Conservation (phyloP, 2,888 invertebrate species). For the Rhingia rostrata region DNA sequence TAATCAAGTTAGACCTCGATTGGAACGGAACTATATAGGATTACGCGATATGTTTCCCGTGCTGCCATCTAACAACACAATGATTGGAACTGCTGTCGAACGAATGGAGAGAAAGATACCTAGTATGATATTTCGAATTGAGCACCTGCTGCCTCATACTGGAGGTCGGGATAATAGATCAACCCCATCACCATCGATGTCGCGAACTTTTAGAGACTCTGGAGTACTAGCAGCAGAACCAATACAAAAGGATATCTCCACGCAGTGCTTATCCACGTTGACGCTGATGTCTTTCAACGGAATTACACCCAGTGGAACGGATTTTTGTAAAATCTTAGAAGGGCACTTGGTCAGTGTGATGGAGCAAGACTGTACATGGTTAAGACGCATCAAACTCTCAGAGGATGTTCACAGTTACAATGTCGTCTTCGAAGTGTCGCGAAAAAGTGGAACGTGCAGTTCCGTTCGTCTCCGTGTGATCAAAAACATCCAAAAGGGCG, state of each 20-base stretch:
- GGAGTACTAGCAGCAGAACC: slow-evolving; percentile 79
- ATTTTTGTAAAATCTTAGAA: slow-evolving; percentile 73
- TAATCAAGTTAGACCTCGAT: slow-evolving; percentile 79
- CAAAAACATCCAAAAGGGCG: slow-evolving; percentile 84
- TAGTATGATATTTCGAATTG: slow-evolving; percentile 80
- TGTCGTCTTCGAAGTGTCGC: slow-evolving; percentile 80
- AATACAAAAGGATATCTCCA: slow-evolving; percentile 79
- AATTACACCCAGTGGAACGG: slow-evolving; percentile 48
- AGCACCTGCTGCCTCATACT: slow-evolving; percentile 76
- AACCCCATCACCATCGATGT: slow-evolving; percentile 16
- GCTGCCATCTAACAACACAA: slow-evolving; percentile 76
- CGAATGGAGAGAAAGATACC: slow-evolving; percentile 66
- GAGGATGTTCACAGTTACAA: slow-evolving; percentile 86
- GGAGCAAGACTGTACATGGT: slow-evolving; percentile 78
- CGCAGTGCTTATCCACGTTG: slow-evolving; percentile 77
- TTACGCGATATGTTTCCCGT: slow-evolving; percentile 76
- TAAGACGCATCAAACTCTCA: slow-evolving; percentile 83
- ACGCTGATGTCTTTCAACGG: slow-evolving; percentile 76
- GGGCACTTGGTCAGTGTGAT: slow-evolving; percentile 52
- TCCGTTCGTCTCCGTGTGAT: slow-evolving; percentile 81
- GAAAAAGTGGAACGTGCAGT: slow-evolving; percentile 60
- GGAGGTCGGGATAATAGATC: slow-evolving; percentile 49
- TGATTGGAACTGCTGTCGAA: slow-evolving; percentile 75
- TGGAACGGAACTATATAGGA: slow-evolving; percentile 65
- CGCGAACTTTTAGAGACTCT: slow-evolving; percentile 61